Evolutionary conservation across 92 coral and sea anemone genomes (phyloP).

Genomic region (Bergia sp.): DNA sequence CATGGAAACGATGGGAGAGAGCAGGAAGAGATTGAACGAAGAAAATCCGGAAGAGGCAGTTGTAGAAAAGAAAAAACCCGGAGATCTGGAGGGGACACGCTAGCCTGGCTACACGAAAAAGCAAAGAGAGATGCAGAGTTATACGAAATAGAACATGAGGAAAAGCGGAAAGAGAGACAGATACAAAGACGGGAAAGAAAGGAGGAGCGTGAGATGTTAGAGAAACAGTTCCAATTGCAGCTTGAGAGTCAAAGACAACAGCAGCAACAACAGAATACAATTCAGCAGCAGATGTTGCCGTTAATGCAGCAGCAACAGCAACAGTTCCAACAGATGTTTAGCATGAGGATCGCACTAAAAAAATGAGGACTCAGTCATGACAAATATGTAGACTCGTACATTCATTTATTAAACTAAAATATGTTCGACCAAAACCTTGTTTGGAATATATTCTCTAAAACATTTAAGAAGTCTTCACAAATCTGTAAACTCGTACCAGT

Average conservation of each 20-base stretch:
- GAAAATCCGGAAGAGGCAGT: constrained; percentile 16
- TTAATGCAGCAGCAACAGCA: constrained; percentile 44
- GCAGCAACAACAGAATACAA: constrained; percentile 37
- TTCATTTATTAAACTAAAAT: neutral
- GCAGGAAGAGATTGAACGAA: constrained; percentile 37
- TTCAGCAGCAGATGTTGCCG: constrained; percentile 46
- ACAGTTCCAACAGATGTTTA: constrained; percentile 28
- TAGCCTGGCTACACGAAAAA: constrained; percentile 43
- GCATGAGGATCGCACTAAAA: neutral
- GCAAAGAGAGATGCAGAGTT: constrained; percentile 3
- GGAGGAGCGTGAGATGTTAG: constrained; percentile 10
- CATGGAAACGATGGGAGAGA: constrained; percentile 47
- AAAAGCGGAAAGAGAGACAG: constrained; percentile 7
- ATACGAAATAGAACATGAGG: constrained; percentile 32
- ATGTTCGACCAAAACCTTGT: neutral
- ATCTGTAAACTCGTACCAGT: too few relatives aligned
- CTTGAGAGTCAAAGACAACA: constrained; percentile 35
- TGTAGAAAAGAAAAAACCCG: constrained; percentile 25
- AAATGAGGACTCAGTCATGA: too few relatives aligned
- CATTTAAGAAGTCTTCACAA: too few relatives aligned
- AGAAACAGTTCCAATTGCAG: constrained; percentile 26
- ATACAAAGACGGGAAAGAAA: constrained; percentile 3
- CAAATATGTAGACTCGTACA: neutral
- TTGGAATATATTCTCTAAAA: too few relatives aligned
- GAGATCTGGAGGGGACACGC: constrained; percentile 22